Evolutionary conservation across 2,113 vertebrate species (phyloP).

Genomic region (Neofelis nebulosa): DNA sequence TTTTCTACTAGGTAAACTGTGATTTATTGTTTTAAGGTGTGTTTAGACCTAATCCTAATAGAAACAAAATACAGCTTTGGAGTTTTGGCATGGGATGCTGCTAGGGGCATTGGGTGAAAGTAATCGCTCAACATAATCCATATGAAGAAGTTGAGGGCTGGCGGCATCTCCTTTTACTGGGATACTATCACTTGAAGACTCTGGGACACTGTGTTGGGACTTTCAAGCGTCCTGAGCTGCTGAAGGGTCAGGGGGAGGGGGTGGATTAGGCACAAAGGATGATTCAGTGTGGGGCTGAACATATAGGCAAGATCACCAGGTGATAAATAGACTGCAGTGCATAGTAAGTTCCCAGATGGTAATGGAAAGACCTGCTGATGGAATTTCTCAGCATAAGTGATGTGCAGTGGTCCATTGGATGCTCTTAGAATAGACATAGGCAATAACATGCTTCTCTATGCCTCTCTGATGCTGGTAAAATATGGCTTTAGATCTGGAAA

Average conservation of each 20-base stretch:
- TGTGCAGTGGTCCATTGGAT: not conserved
- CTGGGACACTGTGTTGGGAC: not conserved
- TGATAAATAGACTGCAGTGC: not conserved
- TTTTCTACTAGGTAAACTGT: not conserved
- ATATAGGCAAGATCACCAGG: not conserved
- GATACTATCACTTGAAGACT: not conserved
- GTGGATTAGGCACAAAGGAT: not conserved
- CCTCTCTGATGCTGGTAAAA: not conserved
- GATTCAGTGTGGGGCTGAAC: not conserved
- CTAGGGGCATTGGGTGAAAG: not conserved
- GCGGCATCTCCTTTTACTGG: not conserved
- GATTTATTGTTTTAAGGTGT: not conserved
- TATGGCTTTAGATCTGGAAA: not conserved
- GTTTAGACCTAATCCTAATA: not conserved
- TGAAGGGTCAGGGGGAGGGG: not conserved
- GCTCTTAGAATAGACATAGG: not conserved
- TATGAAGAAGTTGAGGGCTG: not conserved
- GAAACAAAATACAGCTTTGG: not conserved
- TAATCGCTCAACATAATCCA: not conserved
- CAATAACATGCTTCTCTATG: not conserved
- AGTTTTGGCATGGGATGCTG: not conserved
- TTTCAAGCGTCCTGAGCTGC: not conserved
- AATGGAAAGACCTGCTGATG: not conserved
- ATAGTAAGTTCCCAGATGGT: not conserved
- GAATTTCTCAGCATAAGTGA: not conserved